Evolutionary conservation across 2,797 vertebrate species (phyloP).

Genomic region (Brotula barbata): DNA sequence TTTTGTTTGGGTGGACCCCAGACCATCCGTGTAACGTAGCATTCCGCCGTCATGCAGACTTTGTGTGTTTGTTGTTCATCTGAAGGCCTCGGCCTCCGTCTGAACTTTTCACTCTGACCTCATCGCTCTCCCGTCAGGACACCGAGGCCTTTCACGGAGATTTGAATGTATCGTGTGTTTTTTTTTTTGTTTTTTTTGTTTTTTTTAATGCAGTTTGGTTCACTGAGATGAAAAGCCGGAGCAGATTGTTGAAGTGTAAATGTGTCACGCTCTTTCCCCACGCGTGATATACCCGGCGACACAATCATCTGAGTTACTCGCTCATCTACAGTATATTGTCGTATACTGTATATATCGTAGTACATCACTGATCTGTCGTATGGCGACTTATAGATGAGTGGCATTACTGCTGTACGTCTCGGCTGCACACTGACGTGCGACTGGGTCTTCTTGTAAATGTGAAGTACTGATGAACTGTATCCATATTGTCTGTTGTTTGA

Average conservation of each 20-base stretch:
- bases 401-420: neutral
- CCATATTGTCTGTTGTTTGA: constrained; percentile 8
- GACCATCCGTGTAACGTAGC: neutral
- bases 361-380: neutral
- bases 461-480: constrained; percentile 33
- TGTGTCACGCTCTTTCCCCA: too few relatives aligned
- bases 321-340: constrained; percentile 4
- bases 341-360: neutral
- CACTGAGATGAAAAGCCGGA: constrained; percentile 11
- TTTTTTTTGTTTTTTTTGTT: too few relatives aligned
- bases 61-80: constrained; percentile 8
- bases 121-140: constrained; percentile 30
- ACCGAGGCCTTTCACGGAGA: constrained; percentile 40
- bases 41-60: constrained; percentile 14
- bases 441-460: constrained; percentile 53
- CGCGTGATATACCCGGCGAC: constrained; percentile 7
- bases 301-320: constrained; percentile 6
- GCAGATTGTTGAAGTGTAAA: neutral
- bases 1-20: constrained; percentile 7
- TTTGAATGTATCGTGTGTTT: constrained; percentile 48
- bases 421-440: neutral
- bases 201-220: constrained; percentile 30
- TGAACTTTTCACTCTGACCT: constrained; percentile 39
- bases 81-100: constrained; percentile 2
- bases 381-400: constrained; percentile 17